Percentiles rank a stretch among this genome's conserved stretches.
Evolutionary conservation across 2,797 vertebrate species (phyloP).

Genomic region (Xenopus petersii): DNA sequence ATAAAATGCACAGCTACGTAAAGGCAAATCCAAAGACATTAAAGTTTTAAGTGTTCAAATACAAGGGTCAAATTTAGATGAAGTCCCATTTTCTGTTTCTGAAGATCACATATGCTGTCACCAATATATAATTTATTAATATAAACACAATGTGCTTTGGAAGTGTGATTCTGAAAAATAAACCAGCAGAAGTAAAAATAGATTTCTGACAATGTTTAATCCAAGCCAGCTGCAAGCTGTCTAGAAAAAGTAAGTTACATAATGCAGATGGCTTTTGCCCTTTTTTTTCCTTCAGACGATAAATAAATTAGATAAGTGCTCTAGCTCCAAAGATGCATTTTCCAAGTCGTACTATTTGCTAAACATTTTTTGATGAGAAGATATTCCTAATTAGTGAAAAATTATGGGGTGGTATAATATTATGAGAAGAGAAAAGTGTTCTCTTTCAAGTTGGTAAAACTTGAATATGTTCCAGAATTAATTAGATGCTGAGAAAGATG

Average conservation of each 20-base stretch:
- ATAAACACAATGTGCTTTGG: slow-evolving; percentile 67
- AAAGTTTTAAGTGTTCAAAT: too few species aligned
- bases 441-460: neutral
- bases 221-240: slow-evolving; percentile 79
- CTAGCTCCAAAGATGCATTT: slow-evolving; percentile 69
- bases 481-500: neutral
- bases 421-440: slow-evolving; percentile 8
- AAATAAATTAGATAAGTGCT: slow-evolving; percentile 69
- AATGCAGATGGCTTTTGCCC: slow-evolving; percentile 78
- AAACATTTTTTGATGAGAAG: slow-evolving; percentile 72
- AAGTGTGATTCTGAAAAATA: slow-evolving; percentile 72
- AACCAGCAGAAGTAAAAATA: slow-evolving; percentile 70
- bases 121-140: slow-evolving; percentile 71
- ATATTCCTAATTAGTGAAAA: slow-evolving; percentile 65
- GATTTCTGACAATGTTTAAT: slow-evolving; percentile 71
- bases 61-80: too few species aligned
- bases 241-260: slow-evolving; percentile 72
- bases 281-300: slow-evolving; percentile 70
- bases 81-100: neutral
- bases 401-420: slow-evolving; percentile 11
- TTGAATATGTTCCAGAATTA: neutral
- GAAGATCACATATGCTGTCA: slow-evolving; percentile 57
- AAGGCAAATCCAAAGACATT: too few species aligned
- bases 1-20: too few species aligned
- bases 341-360: slow-evolving; percentile 74